phyloP scores from a whole-genome alignment of 2,888 invertebrate species.

The Napeogenes sylphis region DNA sequence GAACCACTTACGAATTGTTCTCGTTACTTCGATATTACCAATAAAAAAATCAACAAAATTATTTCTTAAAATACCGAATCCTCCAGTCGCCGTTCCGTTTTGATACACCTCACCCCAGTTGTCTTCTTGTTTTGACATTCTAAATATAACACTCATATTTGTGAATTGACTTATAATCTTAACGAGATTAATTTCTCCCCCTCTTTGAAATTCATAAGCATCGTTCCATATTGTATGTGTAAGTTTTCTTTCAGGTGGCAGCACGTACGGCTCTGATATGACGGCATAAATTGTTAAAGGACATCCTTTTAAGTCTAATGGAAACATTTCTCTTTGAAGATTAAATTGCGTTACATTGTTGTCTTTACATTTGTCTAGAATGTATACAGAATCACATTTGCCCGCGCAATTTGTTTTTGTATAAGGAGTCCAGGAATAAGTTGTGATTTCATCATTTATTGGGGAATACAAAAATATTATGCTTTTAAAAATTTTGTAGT shows the following conservation, averaged over 20 bases:
- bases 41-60: conserved; percentile 61
- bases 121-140: conserved; percentile 58
- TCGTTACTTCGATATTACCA: conserved; percentile 71
- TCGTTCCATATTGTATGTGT: conserved; percentile 49
- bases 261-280: conserved; percentile 70
- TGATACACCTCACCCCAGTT: conserved; percentile 61
- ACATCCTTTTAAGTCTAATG: conserved; percentile 62
- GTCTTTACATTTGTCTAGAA: conserved; percentile 62
- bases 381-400: conserved; percentile 58
- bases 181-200: conserved; percentile 67
- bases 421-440: conserved; percentile 70
- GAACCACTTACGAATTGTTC: conserved; percentile 63
- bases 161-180: conserved; percentile 69
- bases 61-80: conserved; percentile 52
- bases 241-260: conserved; percentile 57
- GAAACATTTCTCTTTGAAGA: conserved; percentile 57
- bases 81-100: conserved; percentile 63
- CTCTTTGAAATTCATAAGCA: conserved; percentile 57
- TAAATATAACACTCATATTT: conserved; percentile 63
- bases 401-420: conserved; percentile 64
- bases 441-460: conserved; percentile 49
- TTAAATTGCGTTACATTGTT: conserved; percentile 48
- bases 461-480: conserved; percentile 63
- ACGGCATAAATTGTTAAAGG: conserved; percentile 65
- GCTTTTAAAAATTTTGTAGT: conserved; percentile 59